These are phyloP conservation scores for Anguilla obscura DNA, from an alignment of 2,797 vertebrate species.

Conservation along the genomic window DNA sequence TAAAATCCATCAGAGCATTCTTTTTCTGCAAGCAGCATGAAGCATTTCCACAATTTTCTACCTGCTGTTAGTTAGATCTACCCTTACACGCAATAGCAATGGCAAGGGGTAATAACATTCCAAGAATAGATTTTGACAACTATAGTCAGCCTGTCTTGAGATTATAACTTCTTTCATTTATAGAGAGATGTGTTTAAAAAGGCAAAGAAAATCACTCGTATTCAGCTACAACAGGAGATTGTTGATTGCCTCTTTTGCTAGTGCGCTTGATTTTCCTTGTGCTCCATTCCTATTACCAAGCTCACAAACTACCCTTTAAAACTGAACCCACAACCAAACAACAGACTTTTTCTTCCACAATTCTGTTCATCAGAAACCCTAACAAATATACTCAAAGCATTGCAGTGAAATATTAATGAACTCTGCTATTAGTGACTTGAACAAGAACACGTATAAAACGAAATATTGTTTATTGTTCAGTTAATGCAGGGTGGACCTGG, in stretches of 20 bases:
- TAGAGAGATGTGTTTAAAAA: neutral
- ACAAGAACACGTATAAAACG: slow-evolving; percentile 49
- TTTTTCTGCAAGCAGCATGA: neutral
- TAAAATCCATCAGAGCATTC: neutral
- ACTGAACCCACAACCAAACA: neutral
- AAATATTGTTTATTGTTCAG: slow-evolving; percentile 46
- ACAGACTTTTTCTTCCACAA: neutral
- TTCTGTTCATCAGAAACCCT: neutral
- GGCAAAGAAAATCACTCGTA: neutral
- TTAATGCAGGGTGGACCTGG: slow-evolving; percentile 48
- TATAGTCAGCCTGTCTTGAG: neutral
- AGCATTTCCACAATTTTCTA: slow-evolving; percentile 1
- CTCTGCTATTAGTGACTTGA: slow-evolving; percentile 37
- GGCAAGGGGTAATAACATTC: neutral
- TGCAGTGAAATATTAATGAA: neutral
- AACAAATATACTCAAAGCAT: neutral
- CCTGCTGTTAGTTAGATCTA: slow-evolving; percentile 5
- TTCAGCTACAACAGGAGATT: slow-evolving; percentile 13
- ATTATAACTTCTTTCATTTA: slow-evolving; percentile 26
- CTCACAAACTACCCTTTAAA: neutral
- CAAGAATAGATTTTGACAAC: neutral
- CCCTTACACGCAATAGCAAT: neutral
- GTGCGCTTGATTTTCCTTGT: neutral
- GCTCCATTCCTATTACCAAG: neutral
- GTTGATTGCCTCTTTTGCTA: neutral